Base-by-base conservation (phyloP, 2,888 invertebrate species). In the Dorcus hopei region DNA sequence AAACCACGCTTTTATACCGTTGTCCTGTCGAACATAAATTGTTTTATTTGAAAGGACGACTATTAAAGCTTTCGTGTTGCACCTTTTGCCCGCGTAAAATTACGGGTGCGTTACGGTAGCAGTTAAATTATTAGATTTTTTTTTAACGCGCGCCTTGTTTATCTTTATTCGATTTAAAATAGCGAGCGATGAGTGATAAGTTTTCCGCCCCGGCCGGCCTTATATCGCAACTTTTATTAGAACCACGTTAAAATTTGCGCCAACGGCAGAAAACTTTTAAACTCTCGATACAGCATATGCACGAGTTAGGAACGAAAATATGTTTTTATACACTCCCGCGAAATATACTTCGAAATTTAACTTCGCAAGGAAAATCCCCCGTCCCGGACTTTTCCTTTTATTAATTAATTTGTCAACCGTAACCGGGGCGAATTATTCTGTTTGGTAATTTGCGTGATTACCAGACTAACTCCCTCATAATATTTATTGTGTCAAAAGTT, bases 231-330 rank as follows among this genome's bases (percentile, higher is more conserved):
- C 69, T 70, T 70, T 72, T 70, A 70, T 71, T 70, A 61, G 70
- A 65, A 65, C 65, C 61, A 70, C 66, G 66, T 68, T 64, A 68
- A 68, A 69, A 68, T 72, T 68, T 64, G 69, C 68, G 68, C 67
- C 66, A 64, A 66, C 68, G 65, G 67, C 72, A 68, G 66, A 70
- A 69, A 72, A 68, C 64, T 69, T 69, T 67, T 66, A 68, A 67
- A 67, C 66, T 63, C 61, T 64, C 65, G 64, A 64, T 66, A 65
- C 67, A 64, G 64, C 66, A 64, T 61, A 64, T 64, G 61, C 61
- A 64, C 52, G 54, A 54, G 55, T 55, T 59, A 54, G 52, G 55
- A 54, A 55, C 54, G 59, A 55, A 59, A 54, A 59, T 59, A 55
- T 55, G 59, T 59, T 59, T 59, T 59, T 48, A 55, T 59, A 59